Conservation (phyloP, 2,797 vertebrate species). For the Onychomys leucogaster region DNA sequence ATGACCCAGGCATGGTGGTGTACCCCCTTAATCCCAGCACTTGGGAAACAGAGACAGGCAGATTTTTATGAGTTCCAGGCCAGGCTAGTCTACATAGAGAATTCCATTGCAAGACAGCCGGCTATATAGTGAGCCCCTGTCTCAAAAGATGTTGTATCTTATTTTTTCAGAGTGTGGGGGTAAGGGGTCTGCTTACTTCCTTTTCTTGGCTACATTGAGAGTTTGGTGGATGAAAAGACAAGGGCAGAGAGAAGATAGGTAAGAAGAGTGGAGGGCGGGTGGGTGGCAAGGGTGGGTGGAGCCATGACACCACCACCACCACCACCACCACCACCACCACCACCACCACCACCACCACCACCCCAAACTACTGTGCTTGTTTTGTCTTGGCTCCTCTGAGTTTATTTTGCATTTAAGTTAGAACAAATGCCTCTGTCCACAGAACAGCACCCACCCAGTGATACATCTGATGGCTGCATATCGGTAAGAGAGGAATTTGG, state of each 20-base stretch:
- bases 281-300: no score
- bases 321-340: no score
- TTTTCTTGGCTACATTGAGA: not conserved
- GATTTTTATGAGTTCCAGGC: not conserved
- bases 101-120: not conserved
- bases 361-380: no score
- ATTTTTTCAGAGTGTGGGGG: not conserved
- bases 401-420: slow-evolving; percentile 16
- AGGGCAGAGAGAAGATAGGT: not conserved
- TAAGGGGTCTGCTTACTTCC: not conserved
- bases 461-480: not conserved
- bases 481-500: not conserved
- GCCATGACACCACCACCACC: no score
- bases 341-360: no score
- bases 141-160: not conserved
- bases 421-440: not conserved
- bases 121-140: no score
- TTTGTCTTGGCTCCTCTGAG: not conserved
- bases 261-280: not conserved
- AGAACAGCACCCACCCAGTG: not conserved
- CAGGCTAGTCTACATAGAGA: not conserved
- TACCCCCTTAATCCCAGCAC: not conserved
- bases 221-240: not conserved
- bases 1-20: not conserved
- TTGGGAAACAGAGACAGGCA: not conserved